Evolutionary conservation across 2,113 vertebrate genomes (phyloP), one percentile per base, ranked within the genome.

Genomic region (Rhinopomastus cyanomelas): DNA sequence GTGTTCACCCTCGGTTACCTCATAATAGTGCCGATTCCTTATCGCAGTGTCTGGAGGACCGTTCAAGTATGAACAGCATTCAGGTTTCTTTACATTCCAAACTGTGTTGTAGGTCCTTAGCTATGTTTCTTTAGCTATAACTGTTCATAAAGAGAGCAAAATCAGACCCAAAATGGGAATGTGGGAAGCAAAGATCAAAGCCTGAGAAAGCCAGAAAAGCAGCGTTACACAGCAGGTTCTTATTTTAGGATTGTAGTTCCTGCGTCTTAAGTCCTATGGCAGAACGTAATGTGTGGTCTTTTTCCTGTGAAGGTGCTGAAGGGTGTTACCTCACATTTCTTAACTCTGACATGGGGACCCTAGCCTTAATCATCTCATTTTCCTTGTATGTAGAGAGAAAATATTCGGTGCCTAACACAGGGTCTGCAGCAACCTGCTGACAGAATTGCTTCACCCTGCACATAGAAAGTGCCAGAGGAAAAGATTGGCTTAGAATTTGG

Each of bases 261-360:
- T 32, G 6, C 27, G 10, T 65, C 49, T 56, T 34, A 3, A 0
- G 0, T 68, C 69, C 81, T 11, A 18, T 12, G n/a, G 32, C 59
- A 49, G 23, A 53, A 12, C 7, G 9, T 2, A 57, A 8, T 12
- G 13, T 23, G 16, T 39, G 60, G 27, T 39, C 18, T 23, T 39
- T 64, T 48, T 34, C 11, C 19, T 32, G 4, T 17, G 46, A 36
- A 44, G 46, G 3, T 29, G 9, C 44, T 76, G 66, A 34, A 29
- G 71, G 59, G 10, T 5, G n/a, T 61, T 49, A 12, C 25, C 48
- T 68, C 21, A 4, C 13, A 1, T 23, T 39, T 65, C 36, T 69
- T 69, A 42, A 9, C 48, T 30, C 39, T 89, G 53, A n/a, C 16
- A 4, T 0, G 2, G 7, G 5, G 5, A 62, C 1, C 49, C 32